Conservation (phyloP, 1,140 invertebrate species). For the Cyphomyrmex costatus region DNA sequence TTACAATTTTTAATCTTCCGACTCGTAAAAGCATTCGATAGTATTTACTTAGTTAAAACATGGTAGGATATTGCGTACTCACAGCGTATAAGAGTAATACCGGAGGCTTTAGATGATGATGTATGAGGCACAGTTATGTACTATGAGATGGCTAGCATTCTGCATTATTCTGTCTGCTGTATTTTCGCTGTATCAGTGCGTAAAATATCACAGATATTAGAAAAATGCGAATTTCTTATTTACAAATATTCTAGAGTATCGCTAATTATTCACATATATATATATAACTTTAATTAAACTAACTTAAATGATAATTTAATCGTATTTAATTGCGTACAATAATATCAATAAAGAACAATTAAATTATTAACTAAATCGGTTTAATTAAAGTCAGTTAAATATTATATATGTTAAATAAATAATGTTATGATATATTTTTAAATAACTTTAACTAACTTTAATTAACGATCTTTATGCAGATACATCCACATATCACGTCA, state of each 20-base stretch:
- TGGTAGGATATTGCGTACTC: conserved; percentile 74
- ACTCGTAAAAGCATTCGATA: conserved; percentile 56
- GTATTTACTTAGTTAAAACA: conserved; percentile 74
- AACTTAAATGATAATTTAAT: background rate
- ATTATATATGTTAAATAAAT: background rate
- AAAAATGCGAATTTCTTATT: conserved; percentile 52
- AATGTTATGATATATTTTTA: background rate
- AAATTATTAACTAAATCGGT: background rate
- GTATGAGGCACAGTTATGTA: conserved; percentile 64
- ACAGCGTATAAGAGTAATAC: conserved; percentile 70
- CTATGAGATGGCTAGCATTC: conserved; percentile 66
- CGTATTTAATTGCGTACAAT: background rate
- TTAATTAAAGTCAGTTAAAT: background rate
- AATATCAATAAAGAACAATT: background rate
- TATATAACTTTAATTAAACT: background rate
- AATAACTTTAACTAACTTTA: no score
- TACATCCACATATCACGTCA: conserved; percentile 67
- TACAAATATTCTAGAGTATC: no score
- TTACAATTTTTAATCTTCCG: conserved; percentile 11
- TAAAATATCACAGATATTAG: conserved; percentile 54
- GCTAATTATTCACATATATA: background rate
- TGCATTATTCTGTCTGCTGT: conserved; percentile 69
- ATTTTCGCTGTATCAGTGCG: conserved; percentile 47
- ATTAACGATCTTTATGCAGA: conserved; percentile 43
- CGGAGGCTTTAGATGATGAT: conserved; percentile 76